These are phyloP conservation scores for Cyclina sinensis DNA, from an alignment of 1,140 invertebrate genomes.

Conservation along the genomic window DNA sequence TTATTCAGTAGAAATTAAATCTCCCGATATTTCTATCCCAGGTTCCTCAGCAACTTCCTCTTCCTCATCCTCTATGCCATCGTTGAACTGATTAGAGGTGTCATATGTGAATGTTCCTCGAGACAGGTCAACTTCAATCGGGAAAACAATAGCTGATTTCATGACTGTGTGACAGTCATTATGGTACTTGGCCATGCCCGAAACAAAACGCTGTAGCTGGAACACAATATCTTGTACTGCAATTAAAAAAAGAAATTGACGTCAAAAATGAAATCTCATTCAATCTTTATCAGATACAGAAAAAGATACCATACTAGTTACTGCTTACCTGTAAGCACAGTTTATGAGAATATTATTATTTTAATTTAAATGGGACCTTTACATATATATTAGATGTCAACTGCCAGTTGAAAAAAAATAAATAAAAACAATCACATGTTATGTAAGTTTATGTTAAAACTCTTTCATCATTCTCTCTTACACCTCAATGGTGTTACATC, in stretches of 20 bases:
- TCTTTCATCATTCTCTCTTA: too few species aligned
- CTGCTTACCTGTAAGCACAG: too few species aligned
- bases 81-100: slow-evolving; percentile 83
- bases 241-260: slow-evolving; percentile 69
- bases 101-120: slow-evolving; percentile 93
- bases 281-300: too few species aligned
- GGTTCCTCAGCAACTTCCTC: slow-evolving; percentile 74
- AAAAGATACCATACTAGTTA: too few species aligned
- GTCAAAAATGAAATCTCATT: too few species aligned
- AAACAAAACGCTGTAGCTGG: slow-evolving; percentile 93
- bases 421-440: too few species aligned
- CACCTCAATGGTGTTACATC: too few species aligned
- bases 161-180: slow-evolving; percentile 89
- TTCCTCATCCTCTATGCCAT: slow-evolving; percentile 84
- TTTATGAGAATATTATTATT: too few species aligned
- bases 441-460: too few species aligned
- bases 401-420: too few species aligned
- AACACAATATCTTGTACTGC: slow-evolving; percentile 95
- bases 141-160: slow-evolving; percentile 94
- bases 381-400: too few species aligned
- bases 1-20: slow-evolving; percentile 83
- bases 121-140: slow-evolving; percentile 98
- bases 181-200: slow-evolving; percentile 93
- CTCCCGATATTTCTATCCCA: slow-evolving; percentile 63
- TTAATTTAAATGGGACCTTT: too few species aligned